Conservation (phyloP, 2,797 vertebrate genomes). For the Gymnoscopelus microlampas region DNA sequence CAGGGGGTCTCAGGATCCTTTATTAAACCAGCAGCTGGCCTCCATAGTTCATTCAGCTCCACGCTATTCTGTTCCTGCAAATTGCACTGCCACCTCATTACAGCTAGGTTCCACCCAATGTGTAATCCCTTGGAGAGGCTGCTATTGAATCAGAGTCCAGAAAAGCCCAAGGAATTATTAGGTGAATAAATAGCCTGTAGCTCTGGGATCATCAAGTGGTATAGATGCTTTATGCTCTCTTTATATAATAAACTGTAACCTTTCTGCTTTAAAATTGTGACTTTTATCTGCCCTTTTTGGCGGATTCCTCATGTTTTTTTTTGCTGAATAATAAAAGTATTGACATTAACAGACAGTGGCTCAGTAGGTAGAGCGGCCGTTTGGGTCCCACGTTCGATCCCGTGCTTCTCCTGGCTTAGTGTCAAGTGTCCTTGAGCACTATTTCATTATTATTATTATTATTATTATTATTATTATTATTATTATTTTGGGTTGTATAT, state of each 20-base stretch:
- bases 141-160: conserved; percentile 50
- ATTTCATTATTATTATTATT: too few relatives aligned
- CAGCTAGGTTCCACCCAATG: conserved; percentile 50
- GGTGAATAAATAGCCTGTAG: conserved; percentile 57
- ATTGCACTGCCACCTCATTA: conserved; percentile 63
- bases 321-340: background rate
- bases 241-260: background rate
- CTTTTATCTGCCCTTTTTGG: background rate
- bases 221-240: conserved; percentile 41
- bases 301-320: background rate
- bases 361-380: too few relatives aligned
- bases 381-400: too few relatives aligned
- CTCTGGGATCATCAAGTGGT: conserved; percentile 47
- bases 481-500: too few relatives aligned
- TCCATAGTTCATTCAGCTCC: conserved; percentile 23
- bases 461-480: too few relatives aligned
- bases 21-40: conserved; percentile 37
- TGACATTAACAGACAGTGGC: too few relatives aligned
- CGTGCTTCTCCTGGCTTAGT: too few relatives aligned
- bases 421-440: too few relatives aligned
- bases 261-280: background rate
- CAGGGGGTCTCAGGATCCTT: conserved; percentile 37
- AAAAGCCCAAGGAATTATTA: conserved; percentile 57
- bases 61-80: conserved; percentile 42
- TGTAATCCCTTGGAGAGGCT: conserved; percentile 48